Conservation (phyloP, 2,797 vertebrate genomes). For the Pagetopsis macropterus region DNA sequence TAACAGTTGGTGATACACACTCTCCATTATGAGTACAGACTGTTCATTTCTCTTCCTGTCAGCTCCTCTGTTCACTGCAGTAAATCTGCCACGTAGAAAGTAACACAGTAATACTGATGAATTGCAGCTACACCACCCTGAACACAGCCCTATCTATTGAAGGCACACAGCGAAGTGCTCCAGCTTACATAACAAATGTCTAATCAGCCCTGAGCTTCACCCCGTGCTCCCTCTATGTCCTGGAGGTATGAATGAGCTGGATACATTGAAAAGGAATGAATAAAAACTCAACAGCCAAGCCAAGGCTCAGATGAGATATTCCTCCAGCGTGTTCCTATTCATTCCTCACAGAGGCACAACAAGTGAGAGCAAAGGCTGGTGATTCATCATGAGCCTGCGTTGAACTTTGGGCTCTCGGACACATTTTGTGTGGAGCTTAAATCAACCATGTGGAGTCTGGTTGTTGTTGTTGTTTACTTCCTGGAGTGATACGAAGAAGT, state of each 20-base stretch:
- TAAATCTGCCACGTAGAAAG: constrained; percentile 74
- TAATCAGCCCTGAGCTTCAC: constrained; percentile 56
- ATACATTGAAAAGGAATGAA: constrained; percentile 66
- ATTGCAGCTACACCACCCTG: constrained; percentile 64
- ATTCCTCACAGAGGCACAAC: constrained; percentile 56
- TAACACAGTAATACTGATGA: constrained; percentile 74
- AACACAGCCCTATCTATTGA: constrained; percentile 56
- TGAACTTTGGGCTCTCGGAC: constrained; percentile 33
- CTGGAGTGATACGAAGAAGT: constrained; percentile 26
- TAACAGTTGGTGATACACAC: constrained; percentile 62
- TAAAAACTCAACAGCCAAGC: constrained; percentile 63
- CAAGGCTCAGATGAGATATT: constrained; percentile 48
- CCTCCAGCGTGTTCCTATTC: constrained; percentile 48
- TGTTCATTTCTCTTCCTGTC: constrained; percentile 72
- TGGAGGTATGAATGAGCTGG: constrained; percentile 33
- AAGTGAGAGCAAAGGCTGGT: constrained; percentile 38
- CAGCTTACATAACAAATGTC: constrained; percentile 66
- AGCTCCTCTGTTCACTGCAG: constrained; percentile 52
- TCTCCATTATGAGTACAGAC: constrained; percentile 59
- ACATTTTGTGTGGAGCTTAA: constrained; percentile 45
- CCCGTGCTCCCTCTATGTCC: constrained; percentile 24
- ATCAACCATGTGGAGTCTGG: constrained; percentile 33
- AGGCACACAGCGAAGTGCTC: constrained; percentile 41
- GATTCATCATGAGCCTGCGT: constrained; percentile 53
- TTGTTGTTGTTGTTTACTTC: constrained; percentile 45